Evolutionary conservation across 1,140 invertebrate genomes (phyloP).

Genomic region (Drosophila bipectinata): DNA sequence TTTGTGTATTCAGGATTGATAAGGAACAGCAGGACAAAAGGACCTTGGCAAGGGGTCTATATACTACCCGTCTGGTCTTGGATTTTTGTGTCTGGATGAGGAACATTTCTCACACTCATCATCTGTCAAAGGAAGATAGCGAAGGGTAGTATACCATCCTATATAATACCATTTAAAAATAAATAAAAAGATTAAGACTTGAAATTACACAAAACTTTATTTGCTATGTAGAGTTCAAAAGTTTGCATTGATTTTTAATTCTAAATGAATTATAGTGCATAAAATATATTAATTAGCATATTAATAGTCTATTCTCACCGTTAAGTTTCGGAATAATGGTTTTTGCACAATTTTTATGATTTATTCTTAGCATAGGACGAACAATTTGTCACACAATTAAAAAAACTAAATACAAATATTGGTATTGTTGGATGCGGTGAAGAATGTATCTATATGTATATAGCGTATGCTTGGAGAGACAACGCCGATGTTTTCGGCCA

Average conservation of each 20-base stretch:
- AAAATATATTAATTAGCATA: slow-evolving; percentile 36
- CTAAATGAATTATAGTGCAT: slow-evolving; percentile 13
- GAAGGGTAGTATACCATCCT: neutral
- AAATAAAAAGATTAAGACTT: neutral
- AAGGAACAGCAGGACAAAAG: slow-evolving; percentile 26
- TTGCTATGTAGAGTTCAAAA: slow-evolving; percentile 17
- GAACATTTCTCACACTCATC: slow-evolving; percentile 41
- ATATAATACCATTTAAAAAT: neutral
- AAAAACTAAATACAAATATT: slow-evolving; percentile 37
- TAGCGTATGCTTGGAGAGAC: slow-evolving; percentile 61
- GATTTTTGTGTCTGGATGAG: slow-evolving; percentile 19
- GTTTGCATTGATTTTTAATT: slow-evolving; percentile 19
- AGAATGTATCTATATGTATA: neutral
- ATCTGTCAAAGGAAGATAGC: slow-evolving; percentile 20
- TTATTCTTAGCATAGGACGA: slow-evolving; percentile 33
- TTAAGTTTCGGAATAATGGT: slow-evolving; percentile 5
- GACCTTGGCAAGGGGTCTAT: slow-evolving; percentile 26
- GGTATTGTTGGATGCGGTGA: neutral
- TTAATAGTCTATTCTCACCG: slow-evolving; percentile 28
- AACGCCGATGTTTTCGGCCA: slow-evolving; percentile 79
- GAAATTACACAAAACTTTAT: slow-evolving; percentile 43
- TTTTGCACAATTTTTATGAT: slow-evolving; percentile 50
- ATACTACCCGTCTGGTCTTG: slow-evolving; percentile 7
- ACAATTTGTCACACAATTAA: slow-evolving; percentile 29
- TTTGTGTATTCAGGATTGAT: slow-evolving; percentile 44